Percentiles rank a stretch among this genome's conserved stretches.
Conservation (phyloP, 2,888 invertebrate species). For the Podotricha telesiphe region DNA sequence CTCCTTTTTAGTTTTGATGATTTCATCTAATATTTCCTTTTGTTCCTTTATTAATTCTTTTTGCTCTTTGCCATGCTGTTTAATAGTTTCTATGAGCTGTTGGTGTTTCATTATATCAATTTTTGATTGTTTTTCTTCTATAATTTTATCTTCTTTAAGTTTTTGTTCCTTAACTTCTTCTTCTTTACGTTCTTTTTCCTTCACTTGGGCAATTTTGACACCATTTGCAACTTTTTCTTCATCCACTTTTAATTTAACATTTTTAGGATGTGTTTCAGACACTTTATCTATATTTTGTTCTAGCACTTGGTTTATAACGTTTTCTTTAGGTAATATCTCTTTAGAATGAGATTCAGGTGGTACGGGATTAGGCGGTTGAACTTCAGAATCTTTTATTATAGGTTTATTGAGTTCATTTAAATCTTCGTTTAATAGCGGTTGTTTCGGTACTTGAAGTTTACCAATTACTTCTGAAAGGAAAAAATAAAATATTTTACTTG, state of each 20-base stretch:
- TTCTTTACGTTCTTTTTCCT: constrained; percentile 47
- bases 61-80: constrained; percentile 87
- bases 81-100: constrained; percentile 85
- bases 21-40: constrained; percentile 85
- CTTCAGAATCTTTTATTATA: constrained; percentile 66
- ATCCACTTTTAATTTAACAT: constrained; percentile 59
- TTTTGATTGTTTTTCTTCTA: constrained; percentile 52
- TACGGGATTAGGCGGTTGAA: constrained; percentile 75
- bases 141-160: constrained; percentile 50
- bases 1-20: constrained; percentile 83
- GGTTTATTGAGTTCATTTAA: constrained; percentile 51
- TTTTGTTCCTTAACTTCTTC: constrained; percentile 39
- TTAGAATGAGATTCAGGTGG: constrained; percentile 73
- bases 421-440: constrained; percentile 46
- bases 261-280: constrained; percentile 67
- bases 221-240: constrained; percentile 57
- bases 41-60: constrained; percentile 87
- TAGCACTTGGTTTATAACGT: constrained; percentile 62
- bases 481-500: no score
- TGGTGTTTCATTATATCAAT: constrained; percentile 70
- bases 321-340: constrained; percentile 67
- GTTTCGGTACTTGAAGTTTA: constrained; percentile 52
- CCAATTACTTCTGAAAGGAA: constrained; percentile 49
- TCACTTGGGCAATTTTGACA: constrained; percentile 43
- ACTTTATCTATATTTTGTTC: constrained; percentile 55